These are phyloP conservation scores for Rhynchotus rufescens DNA, from an alignment of 2,797 vertebrate species.

Conservation along the genomic window DNA sequence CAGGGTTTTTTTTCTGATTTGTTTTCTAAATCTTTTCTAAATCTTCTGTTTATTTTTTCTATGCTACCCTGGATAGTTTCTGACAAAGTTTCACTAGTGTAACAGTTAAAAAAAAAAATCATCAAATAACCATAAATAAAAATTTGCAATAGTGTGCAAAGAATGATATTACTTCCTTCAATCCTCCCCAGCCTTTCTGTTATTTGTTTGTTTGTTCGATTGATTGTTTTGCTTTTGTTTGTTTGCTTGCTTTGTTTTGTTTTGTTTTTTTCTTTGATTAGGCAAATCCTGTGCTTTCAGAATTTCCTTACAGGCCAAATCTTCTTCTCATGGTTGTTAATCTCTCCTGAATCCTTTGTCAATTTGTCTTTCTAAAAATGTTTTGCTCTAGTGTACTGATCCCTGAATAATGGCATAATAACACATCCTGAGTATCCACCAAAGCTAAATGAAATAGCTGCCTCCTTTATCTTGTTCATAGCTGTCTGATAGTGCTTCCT, in stretches of 20 bases:
- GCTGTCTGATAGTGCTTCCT: background rate
- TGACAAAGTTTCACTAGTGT: background rate
- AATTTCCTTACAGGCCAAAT: background rate
- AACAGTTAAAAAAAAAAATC: background rate
- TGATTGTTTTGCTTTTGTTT: background rate
- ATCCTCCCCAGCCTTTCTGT: background rate
- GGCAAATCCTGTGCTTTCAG: background rate
- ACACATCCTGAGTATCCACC: background rate
- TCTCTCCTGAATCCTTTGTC: background rate
- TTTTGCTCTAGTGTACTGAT: background rate
- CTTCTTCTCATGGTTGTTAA: background rate
- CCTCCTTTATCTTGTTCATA: background rate
- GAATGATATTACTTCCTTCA: background rate
- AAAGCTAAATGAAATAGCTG: background rate
- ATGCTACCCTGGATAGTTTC: background rate
- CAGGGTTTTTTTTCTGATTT: background rate
- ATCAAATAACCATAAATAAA: background rate
- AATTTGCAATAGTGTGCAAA: background rate
- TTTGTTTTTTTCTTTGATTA: background rate
- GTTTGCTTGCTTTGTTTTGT: no score
- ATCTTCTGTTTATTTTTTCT: background rate
- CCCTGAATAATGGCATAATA: background rate
- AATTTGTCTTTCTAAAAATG: background rate
- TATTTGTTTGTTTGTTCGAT: background rate
- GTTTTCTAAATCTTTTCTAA: background rate